Percentiles rank a stretch among this genome's conserved stretches.
Evolutionary conservation across 2,888 invertebrate species (phyloP).

Genomic region (Netelia virgata): DNA sequence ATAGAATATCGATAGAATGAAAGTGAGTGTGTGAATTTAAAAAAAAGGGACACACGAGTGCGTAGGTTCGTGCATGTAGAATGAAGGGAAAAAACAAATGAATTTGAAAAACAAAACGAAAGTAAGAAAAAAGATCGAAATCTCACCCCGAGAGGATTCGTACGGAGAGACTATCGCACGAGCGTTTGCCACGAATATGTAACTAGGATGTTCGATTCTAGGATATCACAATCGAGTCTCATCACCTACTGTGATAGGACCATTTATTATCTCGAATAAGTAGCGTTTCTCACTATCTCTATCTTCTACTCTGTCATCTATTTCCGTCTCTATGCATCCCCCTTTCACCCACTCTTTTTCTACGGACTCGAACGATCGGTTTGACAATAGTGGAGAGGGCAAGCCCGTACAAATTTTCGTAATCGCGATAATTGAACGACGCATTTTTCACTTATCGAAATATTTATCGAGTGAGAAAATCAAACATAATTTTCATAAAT

Average conservation of each 20-base stretch:
- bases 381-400: background rate
- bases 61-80: background rate
- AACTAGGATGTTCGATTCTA: slow-evolving; percentile 68
- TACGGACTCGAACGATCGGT: background rate
- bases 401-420: background rate
- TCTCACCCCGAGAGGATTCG: background rate
- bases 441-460: no score
- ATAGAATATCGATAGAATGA: slow-evolving; percentile 14
- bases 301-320: slow-evolving; percentile 27
- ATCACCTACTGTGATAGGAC: slow-evolving; percentile 73
- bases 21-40: background rate
- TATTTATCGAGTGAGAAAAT: no score
- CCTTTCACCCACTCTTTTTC: background rate
- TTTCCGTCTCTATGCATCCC: background rate
- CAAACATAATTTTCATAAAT: no score
- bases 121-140: background rate
- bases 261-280: slow-evolving; percentile 68
- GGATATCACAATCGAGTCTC: slow-evolving; percentile 69
- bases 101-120: slow-evolving; percentile 9
- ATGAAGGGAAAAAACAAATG: slow-evolving; percentile 9
- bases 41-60: background rate
- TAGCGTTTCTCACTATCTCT: slow-evolving; percentile 61
- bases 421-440: background rate
- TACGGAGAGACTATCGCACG: background rate
- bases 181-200: slow-evolving; percentile 49